Percentiles rank a stretch among this genome's conserved stretches.
phyloP scores from a whole-genome alignment of 2,888 invertebrate genomes.

The Cremastinae sp. region DNA sequence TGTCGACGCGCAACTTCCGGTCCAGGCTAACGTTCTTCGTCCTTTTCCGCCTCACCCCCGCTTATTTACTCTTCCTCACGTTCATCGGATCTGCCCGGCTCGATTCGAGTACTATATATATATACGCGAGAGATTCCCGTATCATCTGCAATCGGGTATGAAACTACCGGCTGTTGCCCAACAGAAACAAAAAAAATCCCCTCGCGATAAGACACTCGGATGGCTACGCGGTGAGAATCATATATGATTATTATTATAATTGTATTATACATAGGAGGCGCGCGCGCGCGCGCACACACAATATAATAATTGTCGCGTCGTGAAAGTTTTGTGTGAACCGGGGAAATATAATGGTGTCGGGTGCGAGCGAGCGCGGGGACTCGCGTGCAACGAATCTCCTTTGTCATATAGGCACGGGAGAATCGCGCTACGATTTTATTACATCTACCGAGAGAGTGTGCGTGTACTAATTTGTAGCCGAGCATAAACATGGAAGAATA shows the following conservation, averaged over 20 bases:
- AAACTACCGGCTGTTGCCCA: slow-evolving; percentile 30
- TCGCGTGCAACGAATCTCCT: slow-evolving; percentile 8
- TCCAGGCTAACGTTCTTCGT: slow-evolving; percentile 14
- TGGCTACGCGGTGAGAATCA: slow-evolving; percentile 10
- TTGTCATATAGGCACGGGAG: slow-evolving; percentile 16
- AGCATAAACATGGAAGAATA: background rate
- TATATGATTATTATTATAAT: too few species aligned
- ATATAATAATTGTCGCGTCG: slow-evolving; percentile 38
- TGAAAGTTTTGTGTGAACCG: slow-evolving; percentile 45
- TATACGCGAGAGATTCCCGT: slow-evolving; percentile 8
- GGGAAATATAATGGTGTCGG: slow-evolving; percentile 20
- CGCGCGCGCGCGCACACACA: slow-evolving; percentile 10
- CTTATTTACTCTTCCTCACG: background rate
- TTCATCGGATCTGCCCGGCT: too few species aligned
- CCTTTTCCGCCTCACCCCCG: background rate
- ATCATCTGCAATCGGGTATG: slow-evolving; percentile 47
- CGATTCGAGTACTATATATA: too few species aligned
- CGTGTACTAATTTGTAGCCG: slow-evolving; percentile 29
- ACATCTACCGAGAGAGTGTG: slow-evolving; percentile 2
- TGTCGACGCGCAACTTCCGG: slow-evolving; percentile 58
- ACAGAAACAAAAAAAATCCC: slow-evolving; percentile 12
- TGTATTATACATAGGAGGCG: background rate
- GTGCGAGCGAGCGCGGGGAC: background rate
- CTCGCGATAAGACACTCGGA: slow-evolving; percentile 16
- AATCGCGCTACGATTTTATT: slow-evolving; percentile 32